A percentile compares a stretch with the other conserved stretches of the same genome.
Evolutionary conservation across 2,888 invertebrate species (phyloP).

Genomic region (Epistrophella euchroma): DNA sequence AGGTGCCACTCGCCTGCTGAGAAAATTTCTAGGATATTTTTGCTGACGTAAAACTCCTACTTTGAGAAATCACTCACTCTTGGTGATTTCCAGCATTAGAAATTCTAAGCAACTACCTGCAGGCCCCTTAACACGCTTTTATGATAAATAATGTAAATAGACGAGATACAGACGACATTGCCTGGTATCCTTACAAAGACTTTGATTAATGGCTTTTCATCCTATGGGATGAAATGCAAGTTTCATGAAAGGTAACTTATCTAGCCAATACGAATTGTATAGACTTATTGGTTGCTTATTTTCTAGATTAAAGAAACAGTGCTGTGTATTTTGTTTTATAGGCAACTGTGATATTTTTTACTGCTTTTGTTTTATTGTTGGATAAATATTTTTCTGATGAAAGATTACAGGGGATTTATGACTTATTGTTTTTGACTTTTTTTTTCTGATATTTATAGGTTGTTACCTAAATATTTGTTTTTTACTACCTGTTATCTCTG

Average conservation of each 20-base stretch:
- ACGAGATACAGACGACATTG: slow-evolving; percentile 44
- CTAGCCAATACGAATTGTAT: neutral
- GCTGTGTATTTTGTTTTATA: slow-evolving; percentile 10
- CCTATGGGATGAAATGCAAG: slow-evolving; percentile 38
- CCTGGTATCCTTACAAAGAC: slow-evolving; percentile 41
- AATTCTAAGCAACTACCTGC: slow-evolving; percentile 10
- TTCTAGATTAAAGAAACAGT: neutral
- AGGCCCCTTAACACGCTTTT: slow-evolving; percentile 34
- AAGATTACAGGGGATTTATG: neutral
- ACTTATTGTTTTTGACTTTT: neutral
- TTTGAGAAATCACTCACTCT: slow-evolving; percentile 1
- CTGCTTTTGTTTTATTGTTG: neutral
- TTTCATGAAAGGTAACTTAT: slow-evolving; percentile 37
- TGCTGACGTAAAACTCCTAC: neutral
- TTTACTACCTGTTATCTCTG: neutral
- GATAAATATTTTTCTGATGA: neutral
- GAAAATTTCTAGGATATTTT: neutral
- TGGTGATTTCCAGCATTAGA: slow-evolving; percentile 34
- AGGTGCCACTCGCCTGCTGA: neutral
- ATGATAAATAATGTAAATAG: slow-evolving; percentile 57
- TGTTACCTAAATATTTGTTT: neutral
- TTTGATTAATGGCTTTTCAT: slow-evolving; percentile 52
- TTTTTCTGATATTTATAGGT: neutral
- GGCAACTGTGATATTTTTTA: neutral
- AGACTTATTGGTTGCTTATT: slow-evolving; percentile 13